A percentile compares a stretch with the other conserved stretches of the same genome.
Evolutionary conservation across 2,888 invertebrate species (phyloP).

Genomic region (Arrhopalites spinosus): DNA sequence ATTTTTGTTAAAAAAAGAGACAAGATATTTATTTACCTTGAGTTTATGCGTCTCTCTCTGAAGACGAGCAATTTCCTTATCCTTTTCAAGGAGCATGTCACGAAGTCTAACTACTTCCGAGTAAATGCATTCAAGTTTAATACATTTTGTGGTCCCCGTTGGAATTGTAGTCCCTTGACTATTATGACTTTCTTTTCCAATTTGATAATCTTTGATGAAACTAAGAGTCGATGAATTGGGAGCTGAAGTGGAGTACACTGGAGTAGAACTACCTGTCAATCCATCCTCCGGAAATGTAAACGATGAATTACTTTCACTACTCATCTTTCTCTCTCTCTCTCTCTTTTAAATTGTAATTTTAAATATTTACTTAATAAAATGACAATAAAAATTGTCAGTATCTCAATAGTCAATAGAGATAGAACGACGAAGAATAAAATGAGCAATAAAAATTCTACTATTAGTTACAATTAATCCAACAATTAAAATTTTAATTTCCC

Average conservation of each 20-base stretch:
- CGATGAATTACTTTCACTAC: conserved; percentile 35
- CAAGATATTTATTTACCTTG: too few relatives aligned
- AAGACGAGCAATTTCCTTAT: conserved; percentile 66
- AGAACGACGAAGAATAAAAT: too few relatives aligned
- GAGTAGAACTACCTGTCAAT: not conserved
- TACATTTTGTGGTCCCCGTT: not conserved
- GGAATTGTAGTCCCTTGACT: not conserved
- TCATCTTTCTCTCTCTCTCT: not conserved
- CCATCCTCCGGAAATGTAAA: conserved; percentile 27
- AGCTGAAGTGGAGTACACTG: conserved; percentile 25
- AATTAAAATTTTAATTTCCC: too few relatives aligned
- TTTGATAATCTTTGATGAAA: not conserved
- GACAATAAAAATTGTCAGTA: too few relatives aligned
- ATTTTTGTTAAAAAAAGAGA: too few relatives aligned
- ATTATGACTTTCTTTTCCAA: not conserved
- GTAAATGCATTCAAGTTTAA: conserved; percentile 60
- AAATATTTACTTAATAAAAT: too few relatives aligned
- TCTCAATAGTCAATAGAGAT: too few relatives aligned
- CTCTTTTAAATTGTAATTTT: too few relatives aligned
- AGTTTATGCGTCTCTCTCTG: conserved; percentile 74
- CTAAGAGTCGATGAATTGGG: conserved; percentile 16
- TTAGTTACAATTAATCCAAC: too few relatives aligned
- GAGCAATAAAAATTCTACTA: too few relatives aligned
- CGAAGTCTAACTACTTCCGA: conserved; percentile 65
- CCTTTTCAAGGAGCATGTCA: conserved; percentile 64